Conservation (phyloP, 2,888 invertebrate species). For the Cabera pusaria region DNA sequence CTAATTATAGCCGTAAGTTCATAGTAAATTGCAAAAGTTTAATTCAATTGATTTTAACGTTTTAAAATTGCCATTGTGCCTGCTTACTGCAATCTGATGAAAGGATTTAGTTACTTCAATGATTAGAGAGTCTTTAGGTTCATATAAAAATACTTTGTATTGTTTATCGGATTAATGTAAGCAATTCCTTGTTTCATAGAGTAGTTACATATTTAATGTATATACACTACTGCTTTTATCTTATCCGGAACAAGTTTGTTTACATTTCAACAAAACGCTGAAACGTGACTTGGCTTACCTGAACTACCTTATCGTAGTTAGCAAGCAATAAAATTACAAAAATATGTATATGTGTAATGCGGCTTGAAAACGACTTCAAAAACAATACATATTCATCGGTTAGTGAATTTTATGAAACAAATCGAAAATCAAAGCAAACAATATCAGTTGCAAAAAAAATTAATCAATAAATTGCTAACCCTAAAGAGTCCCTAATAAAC, state of each 20-base stretch:
- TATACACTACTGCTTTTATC: constrained; percentile 65
- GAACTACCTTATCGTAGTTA: constrained; percentile 72
- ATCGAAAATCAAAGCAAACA: constrained; percentile 11
- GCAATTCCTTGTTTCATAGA: too few relatives aligned
- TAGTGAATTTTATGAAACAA: constrained; percentile 2
- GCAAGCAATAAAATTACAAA: constrained; percentile 74
- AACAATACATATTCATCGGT: constrained; percentile 1
- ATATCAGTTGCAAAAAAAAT: constrained; percentile 27
- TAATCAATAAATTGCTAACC: constrained; percentile 36
- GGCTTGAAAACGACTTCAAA: constrained; percentile 6
- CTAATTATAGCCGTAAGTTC: too few relatives aligned
- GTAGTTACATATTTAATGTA: constrained; percentile 18
- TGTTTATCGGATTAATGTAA: too few relatives aligned
- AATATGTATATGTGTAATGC: constrained; percentile 48
- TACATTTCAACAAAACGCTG: constrained; percentile 78
- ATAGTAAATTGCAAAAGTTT: too few relatives aligned
- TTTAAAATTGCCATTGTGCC: constrained; percentile 2
- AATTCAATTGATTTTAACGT: too few relatives aligned
- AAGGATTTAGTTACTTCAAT: too few relatives aligned
- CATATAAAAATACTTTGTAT: too few relatives aligned
- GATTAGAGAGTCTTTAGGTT: constrained; percentile 17
- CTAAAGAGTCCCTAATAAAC: constrained; percentile 51
- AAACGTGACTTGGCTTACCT: constrained; percentile 75
- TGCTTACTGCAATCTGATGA: constrained; percentile 9
- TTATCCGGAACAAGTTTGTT: constrained; percentile 82